These are phyloP conservation scores for Cantharis rufa DNA, from an alignment of 2,888 invertebrate species.

Conservation along the genomic window DNA sequence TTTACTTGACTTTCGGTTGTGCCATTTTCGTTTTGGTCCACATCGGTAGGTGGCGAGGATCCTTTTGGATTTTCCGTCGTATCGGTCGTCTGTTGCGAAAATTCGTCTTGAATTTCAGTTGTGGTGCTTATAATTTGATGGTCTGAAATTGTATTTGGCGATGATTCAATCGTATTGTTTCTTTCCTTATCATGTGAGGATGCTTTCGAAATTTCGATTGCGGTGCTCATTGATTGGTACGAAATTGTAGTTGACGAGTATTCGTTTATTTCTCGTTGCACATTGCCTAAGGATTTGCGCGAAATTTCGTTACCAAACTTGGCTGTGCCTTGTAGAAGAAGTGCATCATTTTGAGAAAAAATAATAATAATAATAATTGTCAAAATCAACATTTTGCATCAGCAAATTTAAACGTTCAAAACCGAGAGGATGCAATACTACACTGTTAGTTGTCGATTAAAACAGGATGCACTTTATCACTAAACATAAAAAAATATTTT, in stretches of 20 bases:
- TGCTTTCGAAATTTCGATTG: too few relatives aligned
- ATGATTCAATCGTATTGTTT: too few relatives aligned
- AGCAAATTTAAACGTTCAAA: not conserved
- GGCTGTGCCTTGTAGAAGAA: not conserved
- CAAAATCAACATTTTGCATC: slow-evolving; percentile 14
- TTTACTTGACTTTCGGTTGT: too few relatives aligned
- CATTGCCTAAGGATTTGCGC: too few relatives aligned
- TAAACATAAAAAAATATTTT: not conserved
- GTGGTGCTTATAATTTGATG: not conserved
- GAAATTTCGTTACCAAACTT: not conserved
- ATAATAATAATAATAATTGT: not conserved
- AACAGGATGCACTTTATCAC: slow-evolving; percentile 35
- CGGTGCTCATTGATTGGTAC: not conserved
- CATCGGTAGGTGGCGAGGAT: too few relatives aligned
- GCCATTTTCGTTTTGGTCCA: too few relatives aligned
- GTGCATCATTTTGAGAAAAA: not conserved
- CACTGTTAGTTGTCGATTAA: slow-evolving; percentile 27
- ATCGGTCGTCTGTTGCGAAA: too few relatives aligned
- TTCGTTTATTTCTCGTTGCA: too few relatives aligned
- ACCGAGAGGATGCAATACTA: slow-evolving; percentile 32
- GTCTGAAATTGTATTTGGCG: not conserved
- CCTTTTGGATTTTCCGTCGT: too few relatives aligned
- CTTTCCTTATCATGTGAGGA: too few relatives aligned
- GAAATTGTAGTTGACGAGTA: not conserved
- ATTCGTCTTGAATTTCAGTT: too few relatives aligned